A percentile compares a stretch with the other conserved stretches of the same genome.
These are phyloP conservation scores for Sabatieria punctata DNA, from an alignment of 2,888 invertebrate genomes.

Conservation along the genomic window DNA sequence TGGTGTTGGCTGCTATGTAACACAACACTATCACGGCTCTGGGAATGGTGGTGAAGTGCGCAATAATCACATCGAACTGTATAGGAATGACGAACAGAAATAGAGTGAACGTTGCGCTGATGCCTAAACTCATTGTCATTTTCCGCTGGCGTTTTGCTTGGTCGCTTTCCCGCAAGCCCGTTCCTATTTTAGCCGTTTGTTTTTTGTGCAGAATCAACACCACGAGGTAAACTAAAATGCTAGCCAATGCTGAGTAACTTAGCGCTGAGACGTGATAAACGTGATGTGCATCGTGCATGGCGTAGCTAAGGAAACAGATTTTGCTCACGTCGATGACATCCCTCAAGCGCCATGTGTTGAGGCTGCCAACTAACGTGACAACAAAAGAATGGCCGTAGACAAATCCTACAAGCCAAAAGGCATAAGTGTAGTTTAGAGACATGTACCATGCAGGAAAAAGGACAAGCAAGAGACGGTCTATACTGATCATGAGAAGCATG, in stretches of 20 bases:
- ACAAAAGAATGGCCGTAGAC: too few relatives aligned
- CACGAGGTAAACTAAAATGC: not conserved
- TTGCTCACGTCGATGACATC: too few relatives aligned
- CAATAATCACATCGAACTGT: not conserved
- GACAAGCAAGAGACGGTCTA: not conserved
- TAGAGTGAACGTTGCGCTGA: not conserved
- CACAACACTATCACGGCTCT: not conserved
- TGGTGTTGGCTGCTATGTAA: not conserved
- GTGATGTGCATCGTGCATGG: not conserved
- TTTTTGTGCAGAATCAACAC: not conserved
- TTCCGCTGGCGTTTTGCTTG: too few relatives aligned
- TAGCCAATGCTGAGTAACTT: not conserved
- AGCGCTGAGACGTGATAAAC: not conserved
- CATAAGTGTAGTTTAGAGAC: too few relatives aligned
- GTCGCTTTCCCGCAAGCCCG: not conserved
- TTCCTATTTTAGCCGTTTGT: not conserved
- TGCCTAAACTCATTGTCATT: not conserved
- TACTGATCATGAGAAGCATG: not conserved
- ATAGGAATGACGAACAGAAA: too few relatives aligned
- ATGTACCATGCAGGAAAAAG: not conserved
- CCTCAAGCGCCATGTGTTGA: too few relatives aligned
- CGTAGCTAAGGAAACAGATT: not conserved
- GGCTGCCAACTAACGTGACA: too few relatives aligned
- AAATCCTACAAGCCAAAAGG: too few relatives aligned
- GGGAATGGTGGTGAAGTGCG: not conserved